phyloP scores from a whole-genome alignment of 2,797 vertebrate species.

The Pteronotus mesoamericanus region DNA sequence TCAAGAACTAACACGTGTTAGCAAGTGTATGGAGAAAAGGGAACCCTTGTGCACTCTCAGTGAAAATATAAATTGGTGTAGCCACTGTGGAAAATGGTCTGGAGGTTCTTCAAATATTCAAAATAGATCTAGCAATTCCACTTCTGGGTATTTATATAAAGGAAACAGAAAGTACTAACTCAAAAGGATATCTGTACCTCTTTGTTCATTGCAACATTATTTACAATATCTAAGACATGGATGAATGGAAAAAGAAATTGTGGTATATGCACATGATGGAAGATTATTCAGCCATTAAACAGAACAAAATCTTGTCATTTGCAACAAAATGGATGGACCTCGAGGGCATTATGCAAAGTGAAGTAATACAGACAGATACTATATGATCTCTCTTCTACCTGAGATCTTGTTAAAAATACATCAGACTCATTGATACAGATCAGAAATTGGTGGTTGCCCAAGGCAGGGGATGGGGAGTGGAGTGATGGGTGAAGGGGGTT shows the following conservation, averaged over 20 bases:
- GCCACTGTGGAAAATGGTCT: background rate
- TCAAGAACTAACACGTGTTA: background rate
- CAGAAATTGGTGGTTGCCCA: background rate
- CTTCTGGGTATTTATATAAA: background rate
- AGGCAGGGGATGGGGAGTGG: background rate
- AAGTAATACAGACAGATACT: background rate
- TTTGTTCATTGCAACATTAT: background rate
- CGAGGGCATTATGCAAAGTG: background rate
- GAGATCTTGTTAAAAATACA: background rate
- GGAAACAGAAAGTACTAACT: background rate
- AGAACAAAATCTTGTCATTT: background rate
- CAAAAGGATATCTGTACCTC: background rate
- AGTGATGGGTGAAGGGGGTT: background rate
- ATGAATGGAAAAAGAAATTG: background rate
- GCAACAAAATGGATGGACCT: background rate
- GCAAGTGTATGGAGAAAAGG: background rate
- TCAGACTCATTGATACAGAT: background rate
- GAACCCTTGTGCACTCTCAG: background rate
- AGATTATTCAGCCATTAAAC: background rate
- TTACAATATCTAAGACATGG: background rate
- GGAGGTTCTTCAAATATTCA: background rate
- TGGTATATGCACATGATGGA: background rate
- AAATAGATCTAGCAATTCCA: background rate
- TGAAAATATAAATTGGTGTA: background rate
- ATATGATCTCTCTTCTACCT: background rate